Evolutionary conservation across 2,888 invertebrate genomes (phyloP), one percentile per base, ranked within the genome.

Genomic region (Volucella zonaria): DNA sequence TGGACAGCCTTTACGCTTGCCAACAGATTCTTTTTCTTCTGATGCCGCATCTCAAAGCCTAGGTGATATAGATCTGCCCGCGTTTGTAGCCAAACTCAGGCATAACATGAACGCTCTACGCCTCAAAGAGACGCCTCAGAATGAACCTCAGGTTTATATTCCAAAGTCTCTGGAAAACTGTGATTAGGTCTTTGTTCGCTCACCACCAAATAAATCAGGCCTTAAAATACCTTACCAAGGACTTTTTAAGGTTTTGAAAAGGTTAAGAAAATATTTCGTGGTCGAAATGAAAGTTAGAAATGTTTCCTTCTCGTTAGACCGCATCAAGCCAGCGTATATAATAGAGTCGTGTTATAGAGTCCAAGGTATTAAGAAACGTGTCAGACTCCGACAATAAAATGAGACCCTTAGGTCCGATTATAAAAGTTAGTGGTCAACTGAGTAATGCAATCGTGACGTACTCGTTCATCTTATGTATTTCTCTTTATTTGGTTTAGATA

Each of bases 221-320:
- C 43, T 76, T 4, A 49, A 45, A 61, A 14, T 23, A 12, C 23
- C 59, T 18, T 67, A 75, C 14, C 49, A 76, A 51, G 59, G 67
- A 4, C 66, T 58, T 40, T 75, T 49, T 42, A 49, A 58, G 43
- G 54, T 75, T 38, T 45, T 58, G 10, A 56, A 49, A 43, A 38
- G 15, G 10, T 10, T 49, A 6, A 52, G 75, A 31, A 75, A 58
- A 66, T 42, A 14, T 47, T 75, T 31, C 12, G 18, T 75, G 1
- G 38, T 58, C 0, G 14, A 62, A 14, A 56, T 58, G 1, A 75
- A 75, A 54, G 66, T 42, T 8, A 75, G 40, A 75, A 62, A 75
- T 18, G 31, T 31, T 15, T 43, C 56, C 45, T 14, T 67, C 9
- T 54, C 52, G 11, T 54, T 68, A 31, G 45, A 67, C 31, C 15